Percentiles rank a stretch among this genome's conserved stretches.
Evolutionary conservation across 2,113 vertebrate species (phyloP).

Genomic region (Rhodinocichla rosea): DNA sequence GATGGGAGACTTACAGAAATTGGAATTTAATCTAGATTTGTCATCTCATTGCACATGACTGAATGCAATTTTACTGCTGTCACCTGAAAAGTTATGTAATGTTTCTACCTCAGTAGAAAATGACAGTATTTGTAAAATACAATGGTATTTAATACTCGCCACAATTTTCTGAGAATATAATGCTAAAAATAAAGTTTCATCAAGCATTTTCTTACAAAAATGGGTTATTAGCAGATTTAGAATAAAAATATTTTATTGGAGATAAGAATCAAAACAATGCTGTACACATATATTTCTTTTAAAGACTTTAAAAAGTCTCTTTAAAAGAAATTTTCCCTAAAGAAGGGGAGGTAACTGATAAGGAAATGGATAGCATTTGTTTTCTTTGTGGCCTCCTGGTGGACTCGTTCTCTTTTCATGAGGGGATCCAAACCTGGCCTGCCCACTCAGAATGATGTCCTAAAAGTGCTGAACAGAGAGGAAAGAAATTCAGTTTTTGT

Average conservation of each 20-base stretch:
- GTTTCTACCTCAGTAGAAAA: background rate
- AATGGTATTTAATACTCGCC: background rate
- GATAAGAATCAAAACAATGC: background rate
- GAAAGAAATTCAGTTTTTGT: background rate
- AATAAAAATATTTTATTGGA: background rate
- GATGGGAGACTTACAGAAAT: background rate
- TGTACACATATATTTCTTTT: background rate
- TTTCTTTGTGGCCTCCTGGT: background rate
- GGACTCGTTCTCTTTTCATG: background rate
- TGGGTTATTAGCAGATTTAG: background rate
- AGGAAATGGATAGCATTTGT: background rate
- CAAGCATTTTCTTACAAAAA: background rate
- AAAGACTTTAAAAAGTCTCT: rapidly evolving
- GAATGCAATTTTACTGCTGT: background rate
- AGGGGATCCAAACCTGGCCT: background rate
- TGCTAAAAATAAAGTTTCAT: background rate
- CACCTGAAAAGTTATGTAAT: background rate
- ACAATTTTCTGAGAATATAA: background rate
- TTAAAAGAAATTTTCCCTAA: background rate
- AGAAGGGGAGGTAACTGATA: background rate
- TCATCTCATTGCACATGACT: background rate
- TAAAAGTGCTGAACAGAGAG: background rate
- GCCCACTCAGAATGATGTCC: background rate
- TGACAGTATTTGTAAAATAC: background rate
- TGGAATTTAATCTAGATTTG: background rate